A percentile compares a stretch with the other conserved stretches of the same genome.
phyloP scores from a whole-genome alignment of 2,888 invertebrate species.

The Agonopterix heracliana region DNA sequence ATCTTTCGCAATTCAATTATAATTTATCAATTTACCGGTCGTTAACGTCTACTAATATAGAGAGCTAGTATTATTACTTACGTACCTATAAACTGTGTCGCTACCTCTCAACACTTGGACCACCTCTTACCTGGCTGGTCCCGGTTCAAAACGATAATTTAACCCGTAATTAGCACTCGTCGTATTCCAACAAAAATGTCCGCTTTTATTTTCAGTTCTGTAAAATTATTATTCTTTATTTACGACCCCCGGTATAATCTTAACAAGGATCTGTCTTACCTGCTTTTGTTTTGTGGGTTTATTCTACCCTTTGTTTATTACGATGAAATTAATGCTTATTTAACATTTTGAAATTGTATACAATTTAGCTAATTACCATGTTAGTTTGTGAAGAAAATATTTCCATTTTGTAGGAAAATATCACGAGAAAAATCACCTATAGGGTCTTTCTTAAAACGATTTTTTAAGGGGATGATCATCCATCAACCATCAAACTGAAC shows the following conservation, averaged over 20 bases:
- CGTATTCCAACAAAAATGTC: constrained; percentile 63
- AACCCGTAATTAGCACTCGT: constrained; percentile 67
- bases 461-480: no score
- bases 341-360: neutral
- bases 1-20: no score
- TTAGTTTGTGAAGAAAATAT: no score
- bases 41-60: no score
- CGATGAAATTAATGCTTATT: neutral
- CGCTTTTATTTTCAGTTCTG: constrained; percentile 42
- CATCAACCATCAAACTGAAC: no score
- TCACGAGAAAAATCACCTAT: no score
- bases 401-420: no score
- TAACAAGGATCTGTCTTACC: constrained; percentile 29
- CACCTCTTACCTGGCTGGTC: constrained; percentile 19
- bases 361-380: no score
- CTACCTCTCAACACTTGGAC: constrained; percentile 16
- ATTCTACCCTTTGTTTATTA: neutral
- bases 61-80: no score
- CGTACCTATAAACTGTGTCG: constrained; percentile 1
- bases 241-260: constrained; percentile 45
- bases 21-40: no score
- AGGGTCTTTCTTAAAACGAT: no score
- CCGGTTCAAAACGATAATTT: constrained; percentile 56
- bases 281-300: neutral
- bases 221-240: constrained; percentile 57